These are phyloP conservation scores for Germaria angustata DNA, from an alignment of 2,888 invertebrate species.

Conservation along the genomic window DNA sequence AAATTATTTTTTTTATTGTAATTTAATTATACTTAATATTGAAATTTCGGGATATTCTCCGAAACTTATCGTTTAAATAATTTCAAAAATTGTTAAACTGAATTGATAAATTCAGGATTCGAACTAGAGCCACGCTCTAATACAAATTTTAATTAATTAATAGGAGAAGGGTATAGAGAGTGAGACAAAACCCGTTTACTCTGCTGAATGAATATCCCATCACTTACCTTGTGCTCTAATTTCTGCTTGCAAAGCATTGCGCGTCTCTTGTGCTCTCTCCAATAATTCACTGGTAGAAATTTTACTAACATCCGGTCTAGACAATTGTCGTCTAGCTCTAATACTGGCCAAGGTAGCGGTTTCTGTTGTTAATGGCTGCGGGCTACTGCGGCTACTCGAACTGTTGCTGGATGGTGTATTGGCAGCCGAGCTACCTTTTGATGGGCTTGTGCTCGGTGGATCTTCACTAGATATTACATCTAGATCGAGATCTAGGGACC, in stretches of 20 bases:
- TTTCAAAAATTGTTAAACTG: too few species aligned
- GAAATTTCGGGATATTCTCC: too few species aligned
- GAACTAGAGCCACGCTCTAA: too few species aligned
- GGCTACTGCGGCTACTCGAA: constrained; percentile 74
- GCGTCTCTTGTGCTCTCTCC: constrained; percentile 78
- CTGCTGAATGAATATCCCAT: too few species aligned
- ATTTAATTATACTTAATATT: too few species aligned
- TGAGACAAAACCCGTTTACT: too few species aligned
- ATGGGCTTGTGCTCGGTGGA: constrained; percentile 34
- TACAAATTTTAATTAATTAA: too few species aligned
- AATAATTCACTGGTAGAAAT: constrained; percentile 78
- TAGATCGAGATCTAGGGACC: constrained; percentile 79
- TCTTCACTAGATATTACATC: constrained; percentile 78
- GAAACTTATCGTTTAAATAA: too few species aligned
- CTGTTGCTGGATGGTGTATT: constrained; percentile 68
- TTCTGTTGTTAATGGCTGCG: constrained; percentile 67
- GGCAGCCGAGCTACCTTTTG: constrained; percentile 25
- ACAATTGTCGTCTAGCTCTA: constrained; percentile 76
- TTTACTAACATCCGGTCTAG: constrained; percentile 77
- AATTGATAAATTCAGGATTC: too few species aligned
- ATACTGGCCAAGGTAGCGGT: constrained; percentile 75
- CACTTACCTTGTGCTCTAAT: constrained; percentile 77
- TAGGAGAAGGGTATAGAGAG: too few species aligned
- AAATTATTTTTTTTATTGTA: too few species aligned
- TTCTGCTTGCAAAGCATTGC: constrained; percentile 78